Conservation (phyloP, 2,888 invertebrate species). For the Pseudoips prasinana region DNA sequence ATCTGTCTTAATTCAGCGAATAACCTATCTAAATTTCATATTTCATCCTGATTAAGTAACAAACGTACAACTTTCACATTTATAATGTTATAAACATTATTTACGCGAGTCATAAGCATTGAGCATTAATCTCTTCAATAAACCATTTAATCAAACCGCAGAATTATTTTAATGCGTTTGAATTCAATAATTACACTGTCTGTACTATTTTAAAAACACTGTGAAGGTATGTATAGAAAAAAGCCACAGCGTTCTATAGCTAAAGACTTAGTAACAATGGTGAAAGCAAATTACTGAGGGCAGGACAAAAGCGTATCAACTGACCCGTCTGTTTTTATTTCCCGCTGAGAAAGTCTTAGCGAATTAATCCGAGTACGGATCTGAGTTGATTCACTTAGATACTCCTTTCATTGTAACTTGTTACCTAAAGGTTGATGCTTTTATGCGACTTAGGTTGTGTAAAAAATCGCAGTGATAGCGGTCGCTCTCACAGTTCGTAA, state of each 20-base stretch:
- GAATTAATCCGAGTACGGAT: conserved; percentile 62
- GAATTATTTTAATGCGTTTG: too few species aligned
- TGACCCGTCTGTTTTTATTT: conserved; percentile 58
- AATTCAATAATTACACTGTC: conserved; percentile 20
- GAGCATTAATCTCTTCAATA: too few species aligned
- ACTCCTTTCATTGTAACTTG: conserved; percentile 37
- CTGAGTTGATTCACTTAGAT: conserved; percentile 47
- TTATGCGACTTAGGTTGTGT: conserved; percentile 3
- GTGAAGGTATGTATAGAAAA: conserved; percentile 21
- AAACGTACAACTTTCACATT: too few species aligned
- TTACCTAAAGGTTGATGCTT: background rate
- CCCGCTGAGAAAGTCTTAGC: conserved; percentile 50
- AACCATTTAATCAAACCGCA: too few species aligned
- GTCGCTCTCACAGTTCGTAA: too few species aligned
- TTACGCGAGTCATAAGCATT: too few species aligned
- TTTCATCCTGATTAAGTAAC: too few species aligned
- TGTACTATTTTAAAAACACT: too few species aligned
- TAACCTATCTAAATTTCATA: too few species aligned
- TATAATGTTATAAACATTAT: too few species aligned
- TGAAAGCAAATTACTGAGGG: conserved; percentile 54
- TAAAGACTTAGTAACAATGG: conserved; percentile 47
- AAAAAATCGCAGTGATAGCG: too few species aligned
- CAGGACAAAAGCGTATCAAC: conserved; percentile 47
- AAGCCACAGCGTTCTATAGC: conserved; percentile 30
- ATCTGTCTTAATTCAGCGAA: too few species aligned